Conservation (phyloP, 2,797 vertebrate genomes). For the Myotis myotis region DNA sequence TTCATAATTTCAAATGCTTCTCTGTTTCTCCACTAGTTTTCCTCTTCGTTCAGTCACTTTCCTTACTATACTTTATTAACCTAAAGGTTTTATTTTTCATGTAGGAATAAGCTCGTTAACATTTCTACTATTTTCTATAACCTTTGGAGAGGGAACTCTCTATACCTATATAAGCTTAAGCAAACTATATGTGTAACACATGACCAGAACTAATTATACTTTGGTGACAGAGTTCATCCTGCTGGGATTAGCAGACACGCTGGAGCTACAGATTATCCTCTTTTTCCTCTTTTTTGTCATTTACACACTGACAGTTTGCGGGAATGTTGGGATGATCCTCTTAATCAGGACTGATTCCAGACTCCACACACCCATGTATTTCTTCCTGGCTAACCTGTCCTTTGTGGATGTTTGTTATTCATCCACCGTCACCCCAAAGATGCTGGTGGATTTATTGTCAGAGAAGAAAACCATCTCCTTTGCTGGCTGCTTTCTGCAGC, state of each 20-base stretch:
- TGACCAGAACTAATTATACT: not conserved
- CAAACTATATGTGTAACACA: not conserved
- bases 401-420: conserved; percentile 43
- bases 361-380: conserved; percentile 70
- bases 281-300: conserved; percentile 51
- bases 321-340: conserved; percentile 66
- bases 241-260: conserved; percentile 45
- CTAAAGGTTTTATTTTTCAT: not conserved
- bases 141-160: not conserved
- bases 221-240: conserved; percentile 57
- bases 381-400: conserved; percentile 65
- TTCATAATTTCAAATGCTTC: not conserved
- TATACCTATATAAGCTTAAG: not conserved
- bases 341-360: not conserved
- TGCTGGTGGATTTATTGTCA: conserved; percentile 31
- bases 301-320: conserved; percentile 48
- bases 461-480: conserved; percentile 50
- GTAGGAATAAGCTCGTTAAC: not conserved
- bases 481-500: conserved; percentile 61
- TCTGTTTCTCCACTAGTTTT: not conserved
- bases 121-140: not conserved
- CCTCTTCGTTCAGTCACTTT: not conserved
- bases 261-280: not conserved
- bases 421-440: conserved; percentile 61
- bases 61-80: not conserved